Conservation (phyloP, 2,797 vertebrate species). For the Gobio occitaniae region DNA sequence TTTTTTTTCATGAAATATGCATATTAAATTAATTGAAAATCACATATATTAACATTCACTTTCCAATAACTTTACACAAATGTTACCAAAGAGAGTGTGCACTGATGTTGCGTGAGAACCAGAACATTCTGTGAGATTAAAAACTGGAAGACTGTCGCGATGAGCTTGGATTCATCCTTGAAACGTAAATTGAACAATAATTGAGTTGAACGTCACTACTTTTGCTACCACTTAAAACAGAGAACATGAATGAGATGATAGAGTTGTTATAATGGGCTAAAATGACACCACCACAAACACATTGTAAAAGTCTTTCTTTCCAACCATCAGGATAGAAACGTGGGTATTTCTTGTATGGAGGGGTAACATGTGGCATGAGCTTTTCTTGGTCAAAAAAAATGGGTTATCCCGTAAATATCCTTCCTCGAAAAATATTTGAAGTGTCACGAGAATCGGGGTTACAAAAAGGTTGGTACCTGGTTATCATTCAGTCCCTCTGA, state of each 20-base stretch:
- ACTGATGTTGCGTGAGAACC: constrained; percentile 60
- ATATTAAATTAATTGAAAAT: constrained; percentile 72
- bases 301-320: constrained; percentile 39
- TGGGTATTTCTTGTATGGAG: constrained; percentile 45
- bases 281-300: constrained; percentile 43
- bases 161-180: constrained; percentile 25
- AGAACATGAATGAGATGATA: constrained; percentile 39
- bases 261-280: constrained; percentile 17
- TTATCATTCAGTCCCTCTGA: constrained; percentile 35
- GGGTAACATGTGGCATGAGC: neutral
- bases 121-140: constrained; percentile 55
- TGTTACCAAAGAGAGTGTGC: constrained; percentile 62
- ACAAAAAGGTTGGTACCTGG: constrained; percentile 59
- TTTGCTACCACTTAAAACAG: constrained; percentile 54
- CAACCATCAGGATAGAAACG: constrained; percentile 51
- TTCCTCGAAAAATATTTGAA: constrained; percentile 37
- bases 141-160: constrained; percentile 59
- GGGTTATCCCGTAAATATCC: constrained; percentile 35
- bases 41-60: constrained; percentile 78
- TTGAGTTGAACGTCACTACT: constrained; percentile 24
- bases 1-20: constrained; percentile 71
- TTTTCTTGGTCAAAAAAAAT: constrained; percentile 49
- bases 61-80: constrained; percentile 61
- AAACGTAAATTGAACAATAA: constrained; percentile 1
- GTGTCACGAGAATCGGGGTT: constrained; percentile 30